These are phyloP conservation scores for Seriola dumerili DNA, from an alignment of 2,113 vertebrate genomes.

Conservation along the genomic window DNA sequence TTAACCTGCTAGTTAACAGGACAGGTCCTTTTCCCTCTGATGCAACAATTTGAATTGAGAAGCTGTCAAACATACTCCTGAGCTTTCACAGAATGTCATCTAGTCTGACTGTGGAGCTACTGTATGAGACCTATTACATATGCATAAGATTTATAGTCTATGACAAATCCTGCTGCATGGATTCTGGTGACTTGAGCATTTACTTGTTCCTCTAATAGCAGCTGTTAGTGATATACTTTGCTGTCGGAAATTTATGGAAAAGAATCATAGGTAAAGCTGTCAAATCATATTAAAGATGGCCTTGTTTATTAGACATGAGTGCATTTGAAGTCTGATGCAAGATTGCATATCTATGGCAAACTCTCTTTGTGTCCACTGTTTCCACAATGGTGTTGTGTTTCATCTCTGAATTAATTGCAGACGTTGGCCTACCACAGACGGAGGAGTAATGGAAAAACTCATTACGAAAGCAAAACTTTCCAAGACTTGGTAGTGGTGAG, in stretches of 20 bases:
- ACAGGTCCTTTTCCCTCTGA: not conserved
- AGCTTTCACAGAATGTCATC: not conserved
- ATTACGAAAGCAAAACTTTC: constrained; percentile 64
- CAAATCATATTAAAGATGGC: constrained; percentile 4
- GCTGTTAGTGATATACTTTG: not conserved
- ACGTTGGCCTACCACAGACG: constrained; percentile 45
- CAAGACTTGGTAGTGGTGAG: constrained; percentile 48
- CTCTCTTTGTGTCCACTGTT: constrained; percentile 34
- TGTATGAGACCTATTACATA: not conserved
- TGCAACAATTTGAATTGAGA: not conserved
- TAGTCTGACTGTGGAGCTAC: not conserved
- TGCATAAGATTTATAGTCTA: not conserved
- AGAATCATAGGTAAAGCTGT: not conserved
- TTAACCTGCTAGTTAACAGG: not conserved
- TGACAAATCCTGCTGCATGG: not conserved
- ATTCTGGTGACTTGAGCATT: not conserved
- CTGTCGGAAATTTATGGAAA: not conserved
- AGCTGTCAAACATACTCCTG: not conserved
- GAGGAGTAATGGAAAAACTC: constrained; percentile 74
- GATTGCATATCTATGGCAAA: constrained; percentile 6
- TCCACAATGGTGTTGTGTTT: constrained; percentile 49
- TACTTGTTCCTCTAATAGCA: not conserved
- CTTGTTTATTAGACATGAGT: constrained; percentile 11
- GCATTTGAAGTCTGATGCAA: constrained; percentile 31
- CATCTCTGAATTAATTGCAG: constrained; percentile 61